phyloP scores from a whole-genome alignment of 2,113 vertebrate genomes.

The Mirounga angustirostris region DNA sequence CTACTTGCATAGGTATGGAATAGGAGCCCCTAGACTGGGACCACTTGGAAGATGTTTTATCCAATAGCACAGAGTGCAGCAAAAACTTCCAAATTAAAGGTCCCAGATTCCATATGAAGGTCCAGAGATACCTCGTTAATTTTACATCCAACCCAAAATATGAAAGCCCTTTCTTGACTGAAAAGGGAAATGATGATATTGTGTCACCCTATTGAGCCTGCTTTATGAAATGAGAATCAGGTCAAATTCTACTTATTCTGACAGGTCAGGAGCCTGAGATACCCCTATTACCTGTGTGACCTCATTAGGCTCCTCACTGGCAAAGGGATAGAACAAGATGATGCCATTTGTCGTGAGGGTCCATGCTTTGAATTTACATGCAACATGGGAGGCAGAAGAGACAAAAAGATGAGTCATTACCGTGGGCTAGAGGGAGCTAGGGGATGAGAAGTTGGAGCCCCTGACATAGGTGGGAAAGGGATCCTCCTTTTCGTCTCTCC shows the following conservation, averaged over 20 bases:
- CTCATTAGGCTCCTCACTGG: background rate
- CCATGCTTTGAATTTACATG: background rate
- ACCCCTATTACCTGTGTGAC: slow-evolving; percentile 44
- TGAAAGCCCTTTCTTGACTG: background rate
- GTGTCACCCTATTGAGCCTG: background rate
- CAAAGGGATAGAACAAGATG: background rate
- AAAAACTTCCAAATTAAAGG: slow-evolving; percentile 58
- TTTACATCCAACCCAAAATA: slow-evolving; percentile 64
- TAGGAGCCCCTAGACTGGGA: rapidly evolving
- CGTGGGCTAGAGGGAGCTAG: background rate
- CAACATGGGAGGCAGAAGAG: no score
- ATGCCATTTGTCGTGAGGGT: background rate
- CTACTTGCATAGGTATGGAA: no score
- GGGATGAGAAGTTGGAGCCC: background rate
- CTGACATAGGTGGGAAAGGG: background rate
- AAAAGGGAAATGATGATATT: slow-evolving; percentile 64
- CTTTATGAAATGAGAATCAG: slow-evolving; percentile 72
- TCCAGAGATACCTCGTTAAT: slow-evolving; percentile 46
- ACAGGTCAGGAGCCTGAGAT: slow-evolving; percentile 43
- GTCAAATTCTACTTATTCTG: background rate
- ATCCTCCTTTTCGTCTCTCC: background rate
- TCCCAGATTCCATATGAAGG: slow-evolving; percentile 61
- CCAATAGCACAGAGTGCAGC: background rate
- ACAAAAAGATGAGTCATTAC: rapidly evolving
- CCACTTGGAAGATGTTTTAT: background rate